Conservation (phyloP, 2,888 invertebrate genomes). For the Thereva unica region DNA sequence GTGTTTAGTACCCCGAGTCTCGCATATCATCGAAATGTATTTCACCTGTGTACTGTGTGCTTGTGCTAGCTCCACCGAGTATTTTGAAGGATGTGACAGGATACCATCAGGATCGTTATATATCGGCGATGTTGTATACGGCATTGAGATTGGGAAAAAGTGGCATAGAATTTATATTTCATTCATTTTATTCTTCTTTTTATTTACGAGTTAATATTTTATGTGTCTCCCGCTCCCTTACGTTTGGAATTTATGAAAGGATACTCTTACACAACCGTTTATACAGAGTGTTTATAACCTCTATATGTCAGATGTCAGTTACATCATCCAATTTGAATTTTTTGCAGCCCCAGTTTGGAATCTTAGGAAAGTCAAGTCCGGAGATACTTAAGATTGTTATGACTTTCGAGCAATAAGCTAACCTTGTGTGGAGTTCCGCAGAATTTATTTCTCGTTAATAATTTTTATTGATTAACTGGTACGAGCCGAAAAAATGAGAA, state of each 20-base stretch:
- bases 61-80: neutral
- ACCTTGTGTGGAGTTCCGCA: too few relatives aligned
- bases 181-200: constrained; percentile 25
- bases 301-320: constrained; percentile 33
- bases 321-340: too few relatives aligned
- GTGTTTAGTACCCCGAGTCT: neutral
- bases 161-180: constrained; percentile 28
- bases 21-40: constrained; percentile 22
- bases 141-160: neutral
- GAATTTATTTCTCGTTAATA: too few relatives aligned
- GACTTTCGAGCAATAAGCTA: too few relatives aligned
- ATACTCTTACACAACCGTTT: constrained; percentile 6
- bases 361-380: too few relatives aligned
- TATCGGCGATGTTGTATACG: constrained; percentile 3
- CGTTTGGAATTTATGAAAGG: neutral
- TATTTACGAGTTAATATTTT: constrained; percentile 36
- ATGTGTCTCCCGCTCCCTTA: constrained; percentile 7
- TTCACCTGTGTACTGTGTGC: constrained; percentile 16
- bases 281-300: constrained; percentile 11
- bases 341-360: too few relatives aligned
- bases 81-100: neutral
- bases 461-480: too few relatives aligned
- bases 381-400: too few relatives aligned
- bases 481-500: too few relatives aligned
- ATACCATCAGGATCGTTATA: constrained; percentile 7